phyloP scores from a whole-genome alignment of 2,113 vertebrate genomes.

The Tamias sibiricus region DNA sequence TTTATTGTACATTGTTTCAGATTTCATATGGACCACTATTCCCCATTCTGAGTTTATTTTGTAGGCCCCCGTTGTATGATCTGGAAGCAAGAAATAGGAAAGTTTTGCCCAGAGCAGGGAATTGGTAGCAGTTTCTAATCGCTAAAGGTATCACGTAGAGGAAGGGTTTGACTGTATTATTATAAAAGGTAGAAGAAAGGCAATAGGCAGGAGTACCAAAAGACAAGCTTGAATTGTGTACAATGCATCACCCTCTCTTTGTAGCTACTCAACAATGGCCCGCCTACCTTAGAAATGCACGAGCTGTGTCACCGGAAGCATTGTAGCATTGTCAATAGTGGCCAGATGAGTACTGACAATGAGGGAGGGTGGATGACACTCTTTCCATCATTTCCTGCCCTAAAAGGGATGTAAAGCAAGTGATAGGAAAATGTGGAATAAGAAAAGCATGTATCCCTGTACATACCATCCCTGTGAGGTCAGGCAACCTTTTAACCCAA shows the following conservation, averaged over 20 bases:
- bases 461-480: background rate
- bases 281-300: background rate
- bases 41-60: background rate
- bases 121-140: background rate
- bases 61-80: background rate
- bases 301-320: background rate
- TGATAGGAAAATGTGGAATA: background rate
- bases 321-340: background rate
- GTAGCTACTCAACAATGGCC: background rate
- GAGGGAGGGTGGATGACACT: background rate
- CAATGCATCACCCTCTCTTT: background rate
- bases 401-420: background rate
- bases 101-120: background rate
- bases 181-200: background rate
- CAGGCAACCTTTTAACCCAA: background rate
- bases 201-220: background rate
- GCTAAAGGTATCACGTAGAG: background rate
- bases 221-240: background rate
- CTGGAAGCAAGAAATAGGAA: background rate
- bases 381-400: background rate
- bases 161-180: background rate
- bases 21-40: background rate
- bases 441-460: background rate
- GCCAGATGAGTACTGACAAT: no score
- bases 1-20: background rate